These are phyloP conservation scores for Pipra filicauda DNA, from an alignment of 2,113 vertebrate species.

Conservation along the genomic window DNA sequence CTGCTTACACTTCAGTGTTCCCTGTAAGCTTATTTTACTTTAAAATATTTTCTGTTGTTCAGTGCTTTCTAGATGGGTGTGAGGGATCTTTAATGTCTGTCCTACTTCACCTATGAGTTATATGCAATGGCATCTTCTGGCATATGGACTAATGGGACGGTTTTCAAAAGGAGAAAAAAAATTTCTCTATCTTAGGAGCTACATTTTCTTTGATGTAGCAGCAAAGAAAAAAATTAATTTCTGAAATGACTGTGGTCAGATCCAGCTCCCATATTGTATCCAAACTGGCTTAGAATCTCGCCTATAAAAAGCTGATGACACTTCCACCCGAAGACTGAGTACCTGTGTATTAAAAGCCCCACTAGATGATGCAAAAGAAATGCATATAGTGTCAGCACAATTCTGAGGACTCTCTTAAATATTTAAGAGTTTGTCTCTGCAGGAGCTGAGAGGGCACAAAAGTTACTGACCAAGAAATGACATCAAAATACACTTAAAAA, in stretches of 20 bases:
- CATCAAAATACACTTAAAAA: neutral
- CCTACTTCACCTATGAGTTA: neutral
- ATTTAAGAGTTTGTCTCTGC: neutral
- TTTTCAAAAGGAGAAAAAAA: neutral
- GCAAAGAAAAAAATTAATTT: neutral
- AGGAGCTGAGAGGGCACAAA: neutral
- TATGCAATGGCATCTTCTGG: neutral
- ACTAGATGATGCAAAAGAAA: neutral
- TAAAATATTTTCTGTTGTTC: neutral
- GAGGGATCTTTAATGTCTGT: neutral
- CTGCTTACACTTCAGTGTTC: neutral
- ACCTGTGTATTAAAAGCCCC: neutral
- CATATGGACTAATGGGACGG: no score
- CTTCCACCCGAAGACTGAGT: neutral
- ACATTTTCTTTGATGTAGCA: neutral
- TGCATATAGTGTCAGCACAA: neutral
- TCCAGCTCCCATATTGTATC: neutral
- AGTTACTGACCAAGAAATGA: neutral
- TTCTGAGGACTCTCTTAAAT: neutral
- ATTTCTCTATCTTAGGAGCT: neutral
- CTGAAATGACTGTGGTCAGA: neutral
- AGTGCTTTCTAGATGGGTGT: neutral
- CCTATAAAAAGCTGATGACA: neutral
- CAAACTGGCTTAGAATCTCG: neutral
- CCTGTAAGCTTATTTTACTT: neutral